These are phyloP conservation scores for Dasysyrphus tricinctus DNA, from an alignment of 2,888 invertebrate species.

Conservation along the genomic window DNA sequence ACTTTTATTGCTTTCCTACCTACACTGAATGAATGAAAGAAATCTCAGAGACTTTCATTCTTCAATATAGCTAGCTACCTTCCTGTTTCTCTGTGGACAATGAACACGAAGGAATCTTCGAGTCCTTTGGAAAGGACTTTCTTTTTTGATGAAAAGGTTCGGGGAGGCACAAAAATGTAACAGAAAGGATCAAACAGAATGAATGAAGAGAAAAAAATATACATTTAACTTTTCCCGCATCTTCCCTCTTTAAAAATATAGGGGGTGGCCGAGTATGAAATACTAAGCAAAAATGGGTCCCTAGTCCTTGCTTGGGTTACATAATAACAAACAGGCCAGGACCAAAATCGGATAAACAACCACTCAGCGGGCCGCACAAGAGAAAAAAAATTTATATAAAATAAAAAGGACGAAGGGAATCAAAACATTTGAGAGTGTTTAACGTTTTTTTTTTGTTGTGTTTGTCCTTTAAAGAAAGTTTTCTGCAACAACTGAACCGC, in stretches of 20 bases:
- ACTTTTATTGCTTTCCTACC: slow-evolving; percentile 64
- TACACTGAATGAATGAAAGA: slow-evolving; percentile 30
- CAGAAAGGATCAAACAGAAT: slow-evolving; percentile 17
- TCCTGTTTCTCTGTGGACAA: slow-evolving; percentile 37
- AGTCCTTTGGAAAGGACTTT: slow-evolving; percentile 57
- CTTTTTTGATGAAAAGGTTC: background rate
- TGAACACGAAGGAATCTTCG: slow-evolving; percentile 51
- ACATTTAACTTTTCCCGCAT: slow-evolving; percentile 56
- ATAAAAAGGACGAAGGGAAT: slow-evolving; percentile 60
- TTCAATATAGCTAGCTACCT: background rate
- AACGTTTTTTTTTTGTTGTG: slow-evolving; percentile 54
- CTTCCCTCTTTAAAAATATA: background rate
- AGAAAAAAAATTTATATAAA: background rate
- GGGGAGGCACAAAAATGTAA: background rate
- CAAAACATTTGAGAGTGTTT: slow-evolving; percentile 73
- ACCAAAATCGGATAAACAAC: slow-evolving; percentile 69
- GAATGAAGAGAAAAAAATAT: slow-evolving; percentile 26
- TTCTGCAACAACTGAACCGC: slow-evolving; percentile 59
- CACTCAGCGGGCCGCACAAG: slow-evolving; percentile 38
- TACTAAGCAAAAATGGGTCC: slow-evolving; percentile 40
- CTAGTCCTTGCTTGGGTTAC: slow-evolving; percentile 56
- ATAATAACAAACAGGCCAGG: slow-evolving; percentile 69
- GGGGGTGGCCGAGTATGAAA: background rate
- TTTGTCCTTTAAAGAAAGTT: slow-evolving; percentile 33
- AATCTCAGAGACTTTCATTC: slow-evolving; percentile 44